Conservation (phyloP, 2,888 invertebrate genomes). For the Salpingus planirostris region DNA sequence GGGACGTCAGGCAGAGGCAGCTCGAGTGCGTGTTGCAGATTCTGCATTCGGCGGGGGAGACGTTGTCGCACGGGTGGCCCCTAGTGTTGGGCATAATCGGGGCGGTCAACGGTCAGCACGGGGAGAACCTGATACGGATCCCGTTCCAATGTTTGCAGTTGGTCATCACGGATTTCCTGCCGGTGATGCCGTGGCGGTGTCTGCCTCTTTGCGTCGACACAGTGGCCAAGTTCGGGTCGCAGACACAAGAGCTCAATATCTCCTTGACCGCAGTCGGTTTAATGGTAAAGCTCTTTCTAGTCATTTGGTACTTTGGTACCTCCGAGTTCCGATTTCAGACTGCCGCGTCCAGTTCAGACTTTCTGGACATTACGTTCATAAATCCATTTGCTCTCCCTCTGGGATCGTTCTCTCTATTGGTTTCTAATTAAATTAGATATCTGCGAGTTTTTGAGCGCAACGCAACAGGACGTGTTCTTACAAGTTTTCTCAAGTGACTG, state of each 20-base stretch:
- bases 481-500: no score
- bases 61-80: slow-evolving; percentile 91
- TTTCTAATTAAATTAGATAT: no score
- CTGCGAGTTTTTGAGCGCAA: no score
- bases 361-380: no score
- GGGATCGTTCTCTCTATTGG: no score
- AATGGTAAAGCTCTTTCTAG: no score
- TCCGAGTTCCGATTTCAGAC: no score
- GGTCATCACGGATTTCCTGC: slow-evolving; percentile 89
- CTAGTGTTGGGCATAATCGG: slow-evolving; percentile 89
- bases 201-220: slow-evolving; percentile 85
- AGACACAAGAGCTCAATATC: slow-evolving; percentile 94
- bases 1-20: slow-evolving; percentile 90
- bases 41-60: slow-evolving; percentile 87
- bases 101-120: slow-evolving; percentile 88
- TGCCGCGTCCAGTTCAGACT: no score
- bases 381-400: no score
- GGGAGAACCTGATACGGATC: slow-evolving; percentile 83
- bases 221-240: slow-evolving; percentile 91
- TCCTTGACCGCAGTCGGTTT: slow-evolving; percentile 93
- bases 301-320: no score
- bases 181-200: slow-evolving; percentile 86
- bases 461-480: no score
- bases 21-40: slow-evolving; percentile 90
- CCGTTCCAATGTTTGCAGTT: slow-evolving; percentile 95